Evolutionary conservation across 2,797 vertebrate species (phyloP), one percentile per base, ranked within the genome.

Genomic region (Gobio occitaniae): DNA sequence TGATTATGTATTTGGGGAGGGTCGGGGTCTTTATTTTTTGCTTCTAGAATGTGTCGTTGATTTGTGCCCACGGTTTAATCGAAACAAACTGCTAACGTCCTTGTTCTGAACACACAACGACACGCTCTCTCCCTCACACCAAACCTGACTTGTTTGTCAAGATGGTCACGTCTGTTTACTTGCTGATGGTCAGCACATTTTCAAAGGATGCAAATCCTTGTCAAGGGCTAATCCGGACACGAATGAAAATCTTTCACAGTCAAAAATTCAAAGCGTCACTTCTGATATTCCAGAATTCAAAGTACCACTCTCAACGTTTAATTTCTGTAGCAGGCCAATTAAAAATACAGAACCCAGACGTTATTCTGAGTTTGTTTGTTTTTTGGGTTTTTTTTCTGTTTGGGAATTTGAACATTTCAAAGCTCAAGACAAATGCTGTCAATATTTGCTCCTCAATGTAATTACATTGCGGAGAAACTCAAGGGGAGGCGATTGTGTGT

Each of bases 141-240:
- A 81, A 85, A 81, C 68, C 68, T 68, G 69, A 59, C 71, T 81
- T 88, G 87, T 90, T 91, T 87, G 86, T 87, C 65, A 90, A 87
- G 85, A 80, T 48, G 78, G 78, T 90, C 89, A 87, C 84, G 86
- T 91, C 83, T 89, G 88, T 89, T 90, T 87, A 87, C 86, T 87
- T 48, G 71, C 77, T 17, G 61, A 72, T 85, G 89, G 89, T 91
- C 89, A 90, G 89, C 87, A 89, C 50, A 85, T 90, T 92, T 89
- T 87, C 87, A 82, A 84, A 84, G 66, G 54, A 90, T 89, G 90
- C 89, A 90, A 89, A 89, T 90, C 84, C 75, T 76, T 68, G 56
- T 84, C 71, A 69, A 69, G 79, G 83, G 80, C 82, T 83, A 88
- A 86, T 82, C 71, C 36, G 9, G 71, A 82, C 63, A 78, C 29